Percentiles rank a stretch among this genome's conserved stretches.
These are phyloP conservation scores for Cataglyphis livida DNA, from an alignment of 2,888 invertebrate genomes.

Conservation along the genomic window DNA sequence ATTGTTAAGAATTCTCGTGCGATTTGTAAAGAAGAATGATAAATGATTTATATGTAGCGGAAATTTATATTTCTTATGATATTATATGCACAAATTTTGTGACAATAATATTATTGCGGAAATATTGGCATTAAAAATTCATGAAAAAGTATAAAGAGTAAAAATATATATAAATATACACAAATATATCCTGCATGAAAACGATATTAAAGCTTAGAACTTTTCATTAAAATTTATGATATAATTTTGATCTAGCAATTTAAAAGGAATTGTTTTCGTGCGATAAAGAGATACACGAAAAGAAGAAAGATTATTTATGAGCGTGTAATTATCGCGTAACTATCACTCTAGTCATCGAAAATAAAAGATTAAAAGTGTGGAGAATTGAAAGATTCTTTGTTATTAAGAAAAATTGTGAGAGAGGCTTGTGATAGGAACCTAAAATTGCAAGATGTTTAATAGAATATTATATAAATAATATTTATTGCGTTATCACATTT, in stretches of 20 bases:
- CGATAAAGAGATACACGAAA: not conserved
- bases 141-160: not conserved
- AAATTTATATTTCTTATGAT: not conserved
- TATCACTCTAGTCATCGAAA: not conserved
- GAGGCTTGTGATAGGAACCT: not conserved
- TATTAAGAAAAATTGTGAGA: not conserved
- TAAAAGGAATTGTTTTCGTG: not conserved
- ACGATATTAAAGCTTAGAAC: slow-evolving; percentile 12
- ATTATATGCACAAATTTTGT: slow-evolving; percentile 1
- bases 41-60: not conserved
- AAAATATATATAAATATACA: not conserved
- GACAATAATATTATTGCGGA: slow-evolving; percentile 11
- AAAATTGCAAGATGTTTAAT: not conserved
- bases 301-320: not conserved
- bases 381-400: not conserved
- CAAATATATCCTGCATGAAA: not conserved
- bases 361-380: not conserved
- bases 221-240: slow-evolving; percentile 20
- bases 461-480: slow-evolving; percentile 23
- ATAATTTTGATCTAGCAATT: slow-evolving; percentile 9
- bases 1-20: slow-evolving; percentile 7
- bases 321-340: not conserved
- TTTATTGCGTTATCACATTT: not conserved
- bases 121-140: not conserved
- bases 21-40: slow-evolving; percentile 2